Evolutionary conservation across 2,113 vertebrate genomes (phyloP), one percentile per base, ranked within the genome.

Genomic region (Platanista minor): DNA sequence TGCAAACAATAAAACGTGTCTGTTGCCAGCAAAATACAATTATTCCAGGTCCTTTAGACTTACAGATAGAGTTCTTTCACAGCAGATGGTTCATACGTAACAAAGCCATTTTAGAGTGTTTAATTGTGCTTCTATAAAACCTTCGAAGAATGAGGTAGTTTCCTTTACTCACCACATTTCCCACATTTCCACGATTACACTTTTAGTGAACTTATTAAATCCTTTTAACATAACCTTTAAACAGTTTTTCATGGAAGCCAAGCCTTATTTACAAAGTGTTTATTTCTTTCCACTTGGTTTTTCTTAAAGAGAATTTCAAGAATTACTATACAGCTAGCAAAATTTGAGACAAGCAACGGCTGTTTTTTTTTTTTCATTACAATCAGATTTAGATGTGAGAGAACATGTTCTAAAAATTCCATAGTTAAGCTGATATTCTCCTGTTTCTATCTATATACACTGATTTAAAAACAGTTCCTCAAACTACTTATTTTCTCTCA

Each of bases 141-240:
- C 98, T 98, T 98, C 94, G 72, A 95, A 98, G 97, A 98, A 98
- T 97, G 98, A 98, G 98, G 98, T 98, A 98, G 98, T 98, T 98
- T 98, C 97, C 97, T 98, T 98, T 98, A 94, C 89, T 97, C 95
- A 96, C 87, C 84, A 86, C 78, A 87, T 96, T 96, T 97, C 57
- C 88, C 94, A 82, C 71, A 96, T 96, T 97, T 97, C 92, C 96
- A 90, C 89, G 87, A 85, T 95, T 97, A 94, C 29, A 81, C 64
- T 87, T 98, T 97, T 95, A 97, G 94, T 95, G 85, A 69, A 74
- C 69, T 96, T 78, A n/a, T 78, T 86, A 62, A 61, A 90, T 95
- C 67, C 94, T 97, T 95, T 94, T 97, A 97, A 97, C 94, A 97
- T 72, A 97, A 82, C 27, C 83, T 83, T 96, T 94, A 86, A n/a